phyloP scores from a whole-genome alignment of 2,888 invertebrate genomes.

The Platycheirus albimanus region DNA sequence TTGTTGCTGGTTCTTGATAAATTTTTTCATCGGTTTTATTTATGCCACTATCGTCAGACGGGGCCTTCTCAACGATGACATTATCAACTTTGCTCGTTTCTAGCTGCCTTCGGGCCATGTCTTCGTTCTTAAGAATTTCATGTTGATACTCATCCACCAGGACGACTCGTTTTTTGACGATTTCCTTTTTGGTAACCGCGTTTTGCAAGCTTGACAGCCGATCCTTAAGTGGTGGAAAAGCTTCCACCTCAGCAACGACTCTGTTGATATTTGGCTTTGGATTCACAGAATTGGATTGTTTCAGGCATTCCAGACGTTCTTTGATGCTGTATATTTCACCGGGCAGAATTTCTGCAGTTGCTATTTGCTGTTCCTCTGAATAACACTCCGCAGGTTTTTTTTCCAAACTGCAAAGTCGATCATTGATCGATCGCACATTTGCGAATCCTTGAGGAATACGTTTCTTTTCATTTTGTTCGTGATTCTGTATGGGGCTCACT shows the following conservation, averaged over 20 bases:
- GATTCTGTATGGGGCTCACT: conserved; percentile 27
- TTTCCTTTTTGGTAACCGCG: conserved; percentile 81
- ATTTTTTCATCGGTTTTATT: conserved; percentile 88
- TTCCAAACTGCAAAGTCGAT: conserved; percentile 88
- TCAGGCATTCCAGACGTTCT: conserved; percentile 85
- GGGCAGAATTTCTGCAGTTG: conserved; percentile 80
- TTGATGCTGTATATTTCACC: conserved; percentile 86
- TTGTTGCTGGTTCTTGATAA: conserved; percentile 75
- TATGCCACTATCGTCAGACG: conserved; percentile 85
- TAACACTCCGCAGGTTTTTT: conserved; percentile 83
- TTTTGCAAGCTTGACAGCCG: conserved; percentile 82
- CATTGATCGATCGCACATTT: conserved; percentile 88
- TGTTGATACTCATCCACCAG: conserved; percentile 83
- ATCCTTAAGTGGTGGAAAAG: conserved; percentile 82
- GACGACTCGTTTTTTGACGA: conserved; percentile 79
- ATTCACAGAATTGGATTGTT: conserved; percentile 81
- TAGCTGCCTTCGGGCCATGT: conserved; percentile 76
- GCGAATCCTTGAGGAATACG: conserved; percentile 83
- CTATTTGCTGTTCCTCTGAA: conserved; percentile 81
- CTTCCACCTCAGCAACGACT: conserved; percentile 79
- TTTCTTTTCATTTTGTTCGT: conserved; percentile 75
- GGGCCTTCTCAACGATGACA: conserved; percentile 62
- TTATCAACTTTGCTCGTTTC: conserved; percentile 57
- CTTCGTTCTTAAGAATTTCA: conserved; percentile 83
- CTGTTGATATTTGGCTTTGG: conserved; percentile 76